Evolutionary conservation across 1,140 invertebrate genomes (phyloP).

Genomic region (Temnothorax nylanderi): DNA sequence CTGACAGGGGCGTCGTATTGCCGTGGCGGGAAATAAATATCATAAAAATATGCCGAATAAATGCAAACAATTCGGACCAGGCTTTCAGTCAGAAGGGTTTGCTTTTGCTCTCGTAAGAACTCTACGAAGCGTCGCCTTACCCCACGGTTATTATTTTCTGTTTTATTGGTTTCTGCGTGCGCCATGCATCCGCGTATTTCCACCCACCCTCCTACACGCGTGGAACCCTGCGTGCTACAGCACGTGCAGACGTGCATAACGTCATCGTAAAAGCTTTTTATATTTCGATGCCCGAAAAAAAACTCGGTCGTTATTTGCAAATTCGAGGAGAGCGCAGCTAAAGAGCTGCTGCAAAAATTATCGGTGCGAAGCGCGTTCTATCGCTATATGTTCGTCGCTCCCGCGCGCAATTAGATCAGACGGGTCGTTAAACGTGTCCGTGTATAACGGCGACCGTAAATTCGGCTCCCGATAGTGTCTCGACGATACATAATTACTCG

Average conservation of each 20-base stretch:
- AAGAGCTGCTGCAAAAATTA: conserved; percentile 46
- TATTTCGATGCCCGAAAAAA: conserved; percentile 40
- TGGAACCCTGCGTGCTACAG: background rate
- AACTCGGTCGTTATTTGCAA: conserved; percentile 68
- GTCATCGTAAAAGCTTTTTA: conserved; percentile 59
- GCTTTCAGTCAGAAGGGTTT: conserved; percentile 43
- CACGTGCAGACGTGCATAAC: conserved; percentile 36
- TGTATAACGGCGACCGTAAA: conserved; percentile 63
- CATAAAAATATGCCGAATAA: conserved; percentile 79
- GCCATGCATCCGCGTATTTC: conserved; percentile 12
- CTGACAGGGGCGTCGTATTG: conserved; percentile 71
- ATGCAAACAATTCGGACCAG: conserved; percentile 78
- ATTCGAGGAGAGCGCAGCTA: conserved; percentile 54
- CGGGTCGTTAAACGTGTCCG: conserved; percentile 65
- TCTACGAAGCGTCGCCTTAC: conserved; percentile 23
- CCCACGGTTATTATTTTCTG: conserved; percentile 68
- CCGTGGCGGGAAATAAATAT: conserved; percentile 76
- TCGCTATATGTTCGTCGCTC: background rate
- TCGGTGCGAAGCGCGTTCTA: background rate
- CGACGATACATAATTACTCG: conserved; percentile 71
- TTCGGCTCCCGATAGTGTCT: conserved; percentile 51
- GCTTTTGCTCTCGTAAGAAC: conserved; percentile 48
- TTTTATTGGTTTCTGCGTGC: conserved; percentile 65
- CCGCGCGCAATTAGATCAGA: conserved; percentile 71
- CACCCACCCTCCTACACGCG: background rate